These are phyloP conservation scores for Strix aluco DNA, from an alignment of 2,113 vertebrate species.

Conservation along the genomic window DNA sequence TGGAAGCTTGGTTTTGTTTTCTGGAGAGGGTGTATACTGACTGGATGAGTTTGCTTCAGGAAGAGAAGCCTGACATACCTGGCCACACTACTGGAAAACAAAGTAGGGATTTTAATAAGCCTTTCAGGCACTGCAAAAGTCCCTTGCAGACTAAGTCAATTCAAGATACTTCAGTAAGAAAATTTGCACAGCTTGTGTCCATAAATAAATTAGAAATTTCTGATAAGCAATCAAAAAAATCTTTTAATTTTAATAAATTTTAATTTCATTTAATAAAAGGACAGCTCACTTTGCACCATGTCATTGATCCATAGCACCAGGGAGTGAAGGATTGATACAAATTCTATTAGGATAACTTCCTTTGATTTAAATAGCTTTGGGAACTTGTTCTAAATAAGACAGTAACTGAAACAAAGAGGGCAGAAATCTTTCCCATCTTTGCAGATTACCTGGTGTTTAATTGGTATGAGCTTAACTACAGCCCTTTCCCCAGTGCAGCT, in stretches of 20 bases:
- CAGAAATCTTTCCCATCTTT: background rate
- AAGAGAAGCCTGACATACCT: background rate
- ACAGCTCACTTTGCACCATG: background rate
- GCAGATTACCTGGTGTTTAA: background rate
- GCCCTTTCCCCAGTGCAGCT: background rate
- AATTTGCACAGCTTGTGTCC: background rate
- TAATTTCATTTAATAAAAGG: background rate
- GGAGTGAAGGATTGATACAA: background rate
- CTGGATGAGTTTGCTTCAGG: background rate
- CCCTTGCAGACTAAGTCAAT: background rate
- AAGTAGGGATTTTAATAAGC: background rate
- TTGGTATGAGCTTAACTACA: background rate
- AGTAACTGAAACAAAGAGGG: background rate
- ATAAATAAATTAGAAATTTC: background rate
- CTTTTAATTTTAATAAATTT: background rate
- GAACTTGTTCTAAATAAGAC: background rate
- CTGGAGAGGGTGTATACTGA: background rate
- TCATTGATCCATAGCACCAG: background rate
- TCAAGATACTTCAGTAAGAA: background rate
- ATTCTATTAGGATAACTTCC: background rate
- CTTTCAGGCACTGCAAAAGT: background rate
- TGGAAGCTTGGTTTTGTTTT: background rate
- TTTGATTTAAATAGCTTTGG: background rate
- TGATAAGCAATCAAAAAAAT: background rate
- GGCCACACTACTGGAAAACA: background rate